A percentile compares a stretch with the other conserved stretches of the same genome.
Conservation (phyloP, 1,140 invertebrate genomes). For the Ruditapes philippinarum region DNA sequence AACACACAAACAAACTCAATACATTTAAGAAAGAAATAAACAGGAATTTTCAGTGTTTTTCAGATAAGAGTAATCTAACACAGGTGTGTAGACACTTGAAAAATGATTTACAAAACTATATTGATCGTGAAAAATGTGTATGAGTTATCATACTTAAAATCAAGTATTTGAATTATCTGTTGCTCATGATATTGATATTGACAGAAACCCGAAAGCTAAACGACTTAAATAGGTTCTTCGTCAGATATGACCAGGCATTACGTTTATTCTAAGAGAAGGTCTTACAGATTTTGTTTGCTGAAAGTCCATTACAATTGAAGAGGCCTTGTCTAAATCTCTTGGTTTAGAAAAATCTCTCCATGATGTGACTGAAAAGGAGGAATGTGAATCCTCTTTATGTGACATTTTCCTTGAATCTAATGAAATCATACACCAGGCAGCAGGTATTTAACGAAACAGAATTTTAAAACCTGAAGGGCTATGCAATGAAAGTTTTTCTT, state of each 20-base stretch:
- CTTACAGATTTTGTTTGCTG: background rate
- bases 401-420: background rate
- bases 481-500: slow-evolving; percentile 5
- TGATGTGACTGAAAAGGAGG: background rate
- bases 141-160: background rate
- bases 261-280: background rate
- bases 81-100: background rate
- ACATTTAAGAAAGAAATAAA: background rate
- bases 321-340: background rate
- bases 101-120: background rate
- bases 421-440: background rate
- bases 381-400: background rate
- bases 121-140: background rate
- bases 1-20: background rate
- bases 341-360: background rate
- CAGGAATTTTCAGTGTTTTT: background rate
- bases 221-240: background rate
- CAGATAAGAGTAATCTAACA: background rate
- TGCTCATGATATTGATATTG: background rate
- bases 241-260: background rate
- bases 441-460: background rate
- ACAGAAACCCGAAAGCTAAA: background rate
- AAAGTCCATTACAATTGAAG: background rate
- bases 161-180: background rate
- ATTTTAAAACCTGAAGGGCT: background rate